Evolutionary conservation across 2,888 invertebrate genomes (phyloP).

Genomic region (Sminthurides aquaticus): DNA sequence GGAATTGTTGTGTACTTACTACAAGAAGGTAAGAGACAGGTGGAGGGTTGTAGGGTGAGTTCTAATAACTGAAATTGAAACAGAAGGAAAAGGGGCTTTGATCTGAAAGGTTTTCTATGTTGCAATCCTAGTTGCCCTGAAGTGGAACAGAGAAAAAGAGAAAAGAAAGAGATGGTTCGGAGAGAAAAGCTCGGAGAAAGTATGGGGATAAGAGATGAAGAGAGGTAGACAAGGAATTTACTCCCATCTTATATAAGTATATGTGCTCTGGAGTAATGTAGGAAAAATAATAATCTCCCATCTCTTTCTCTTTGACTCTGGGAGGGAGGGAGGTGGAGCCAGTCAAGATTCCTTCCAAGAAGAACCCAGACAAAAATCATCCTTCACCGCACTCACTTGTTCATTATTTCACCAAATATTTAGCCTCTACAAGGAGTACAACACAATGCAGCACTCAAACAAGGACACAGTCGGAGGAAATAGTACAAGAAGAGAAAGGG

Average conservation of each 20-base stretch:
- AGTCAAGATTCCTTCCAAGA: neutral
- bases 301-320: neutral
- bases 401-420: neutral
- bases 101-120: slow-evolving; percentile 8
- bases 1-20: neutral
- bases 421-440: neutral
- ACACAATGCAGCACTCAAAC: no score
- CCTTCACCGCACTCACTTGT: neutral
- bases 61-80: slow-evolving; percentile 10
- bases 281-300: slow-evolving; percentile 6
- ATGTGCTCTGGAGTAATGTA: no score
- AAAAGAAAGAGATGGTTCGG: neutral
- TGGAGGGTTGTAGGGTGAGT: neutral
- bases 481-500: neutral
- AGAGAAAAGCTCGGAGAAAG: neutral
- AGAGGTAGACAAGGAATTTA: no score
- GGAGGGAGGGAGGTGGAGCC: neutral
- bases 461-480: neutral
- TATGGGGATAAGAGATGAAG: neutral
- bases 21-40: no score
- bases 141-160: neutral
- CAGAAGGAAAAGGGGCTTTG: slow-evolving; percentile 5
- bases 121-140: slow-evolving; percentile 1
- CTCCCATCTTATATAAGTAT: no score
- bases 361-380: neutral